These are phyloP conservation scores for Artemisiospiza belli DNA, from an alignment of 2,113 vertebrate species.

Conservation along the genomic window DNA sequence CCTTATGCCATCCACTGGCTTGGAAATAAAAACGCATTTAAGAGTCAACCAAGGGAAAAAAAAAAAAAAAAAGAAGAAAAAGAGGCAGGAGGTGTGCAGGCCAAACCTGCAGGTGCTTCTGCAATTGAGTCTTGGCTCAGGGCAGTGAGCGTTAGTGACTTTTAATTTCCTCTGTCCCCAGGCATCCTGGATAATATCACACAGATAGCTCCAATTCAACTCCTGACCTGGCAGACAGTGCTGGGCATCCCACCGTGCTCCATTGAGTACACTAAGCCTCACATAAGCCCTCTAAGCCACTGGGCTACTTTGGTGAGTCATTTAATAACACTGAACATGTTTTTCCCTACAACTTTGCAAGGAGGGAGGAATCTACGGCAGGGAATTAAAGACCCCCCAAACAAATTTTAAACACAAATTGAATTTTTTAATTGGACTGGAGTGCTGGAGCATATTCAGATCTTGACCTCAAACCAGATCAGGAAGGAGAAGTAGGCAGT, in stretches of 20 bases:
- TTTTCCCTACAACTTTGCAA: background rate
- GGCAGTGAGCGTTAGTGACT: conserved; percentile 18
- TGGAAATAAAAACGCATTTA: conserved; percentile 20
- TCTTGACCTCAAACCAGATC: conserved; percentile 47
- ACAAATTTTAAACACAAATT: conserved; percentile 55
- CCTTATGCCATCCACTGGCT: conserved; percentile 19
- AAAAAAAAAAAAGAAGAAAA: background rate
- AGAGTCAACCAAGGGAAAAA: background rate
- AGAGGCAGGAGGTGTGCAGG: background rate
- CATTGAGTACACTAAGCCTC: conserved; percentile 38
- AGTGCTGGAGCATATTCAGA: conserved; percentile 27
- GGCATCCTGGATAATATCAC: conserved; percentile 59
- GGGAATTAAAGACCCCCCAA: conserved; percentile 37
- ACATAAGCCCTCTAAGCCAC: conserved; percentile 51
- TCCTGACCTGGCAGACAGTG: conserved; percentile 56
- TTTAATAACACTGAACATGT: conserved; percentile 40
- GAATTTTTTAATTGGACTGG: conserved; percentile 60
- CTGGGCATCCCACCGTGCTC: conserved; percentile 51
- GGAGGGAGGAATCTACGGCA: background rate
- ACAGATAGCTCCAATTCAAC: conserved; percentile 44
- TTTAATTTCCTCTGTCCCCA: conserved; percentile 70
- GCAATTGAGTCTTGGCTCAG: conserved; percentile 54
- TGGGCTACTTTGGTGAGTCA: conserved; percentile 48
- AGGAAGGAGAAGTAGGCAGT: conserved; percentile 28
- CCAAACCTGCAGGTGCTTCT: conserved; percentile 50